Base-by-base conservation (phyloP, 1,140 invertebrate genomes). In the Dinothrombium tinctorium region DNA sequence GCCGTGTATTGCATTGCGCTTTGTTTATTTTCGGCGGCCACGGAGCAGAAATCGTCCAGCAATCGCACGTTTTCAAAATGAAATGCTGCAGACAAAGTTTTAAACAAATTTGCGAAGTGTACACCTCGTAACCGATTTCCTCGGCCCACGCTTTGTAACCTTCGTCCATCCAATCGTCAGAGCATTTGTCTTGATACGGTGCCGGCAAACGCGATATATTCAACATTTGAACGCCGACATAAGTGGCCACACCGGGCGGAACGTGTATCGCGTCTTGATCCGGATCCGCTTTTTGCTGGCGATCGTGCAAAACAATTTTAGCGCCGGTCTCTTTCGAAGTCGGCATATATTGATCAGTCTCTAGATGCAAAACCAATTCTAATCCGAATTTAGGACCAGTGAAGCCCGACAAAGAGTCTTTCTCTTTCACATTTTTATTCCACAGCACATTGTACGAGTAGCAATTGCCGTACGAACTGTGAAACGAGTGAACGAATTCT, bases 311-410 rank as follows among this genome's bases (percentile, higher is more conserved):
- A 1, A 32, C 33, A 20, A 61, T 49, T 25, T 55, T 49, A 0
- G 55, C 50, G 9, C 58, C 59, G 12, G 40, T 32, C 37, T 54
- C 55, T 3, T 48, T 48, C 7, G 54, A 50, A 11, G 50, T 49
- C 0, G 52, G 41, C 14, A 60, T 50, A 44, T 61, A 61, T 38
- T 59, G 48, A 11, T 49, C 29, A 32, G 57, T 56, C 32, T 61
- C 51, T 0, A 60, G 45, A 41, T 57, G 56, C 20, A 61, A 44
- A 33, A 53, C 50, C 28, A 61, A 25, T 2, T 43, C 44, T 8
- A 61, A 43, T 31, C 58, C 59, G 56, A 47, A 47, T 14, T 45
- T 37, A 2, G 46, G 46, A 11, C 46, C 46, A 17, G 46, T 47
- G 21, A 46, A 46, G 11, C 45, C 45, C 11, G 41, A 35, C 0